Conservation (phyloP, 2,888 invertebrate species). For the Neria commutata region DNA sequence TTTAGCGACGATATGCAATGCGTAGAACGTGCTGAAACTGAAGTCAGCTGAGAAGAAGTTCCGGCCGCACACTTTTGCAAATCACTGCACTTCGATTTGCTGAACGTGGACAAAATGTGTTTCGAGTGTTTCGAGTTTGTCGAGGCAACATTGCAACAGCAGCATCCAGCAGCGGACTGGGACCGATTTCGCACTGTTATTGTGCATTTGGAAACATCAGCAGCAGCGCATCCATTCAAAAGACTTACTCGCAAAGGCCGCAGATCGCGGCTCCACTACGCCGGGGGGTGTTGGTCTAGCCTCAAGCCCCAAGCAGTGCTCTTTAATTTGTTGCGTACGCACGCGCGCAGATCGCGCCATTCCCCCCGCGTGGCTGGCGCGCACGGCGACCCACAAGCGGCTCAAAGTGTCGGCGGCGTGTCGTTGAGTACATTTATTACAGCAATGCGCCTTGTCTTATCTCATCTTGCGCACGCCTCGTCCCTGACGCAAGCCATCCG, state of each 20-base stretch:
- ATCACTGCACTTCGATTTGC: too few relatives aligned
- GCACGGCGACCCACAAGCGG: constrained; percentile 9
- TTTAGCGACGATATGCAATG: too few relatives aligned
- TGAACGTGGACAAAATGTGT: too few relatives aligned
- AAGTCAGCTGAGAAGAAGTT: too few relatives aligned
- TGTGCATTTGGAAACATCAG: not conserved
- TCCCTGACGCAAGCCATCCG: constrained; percentile 34
- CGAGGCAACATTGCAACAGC: too few relatives aligned
- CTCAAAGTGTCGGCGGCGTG: constrained; percentile 39
- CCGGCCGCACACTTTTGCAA: too few relatives aligned
- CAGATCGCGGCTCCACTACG: not conserved
- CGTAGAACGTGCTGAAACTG: too few relatives aligned
- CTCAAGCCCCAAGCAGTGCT: not conserved
- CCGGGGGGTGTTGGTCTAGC: not conserved
- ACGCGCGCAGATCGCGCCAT: constrained; percentile 52
- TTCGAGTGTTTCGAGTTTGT: too few relatives aligned
- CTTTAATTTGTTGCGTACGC: constrained; percentile 51
- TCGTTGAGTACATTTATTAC: constrained; percentile 60
- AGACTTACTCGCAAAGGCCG: not conserved
- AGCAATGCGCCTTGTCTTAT: constrained; percentile 24
- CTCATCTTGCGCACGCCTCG: constrained; percentile 6
- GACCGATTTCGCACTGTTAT: too few relatives aligned
- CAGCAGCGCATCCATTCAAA: not conserved
- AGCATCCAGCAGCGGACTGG: too few relatives aligned
- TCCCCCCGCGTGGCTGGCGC: constrained; percentile 43